phyloP scores from a whole-genome alignment of 1,140 invertebrate species.

The Bombus confusus region DNA sequence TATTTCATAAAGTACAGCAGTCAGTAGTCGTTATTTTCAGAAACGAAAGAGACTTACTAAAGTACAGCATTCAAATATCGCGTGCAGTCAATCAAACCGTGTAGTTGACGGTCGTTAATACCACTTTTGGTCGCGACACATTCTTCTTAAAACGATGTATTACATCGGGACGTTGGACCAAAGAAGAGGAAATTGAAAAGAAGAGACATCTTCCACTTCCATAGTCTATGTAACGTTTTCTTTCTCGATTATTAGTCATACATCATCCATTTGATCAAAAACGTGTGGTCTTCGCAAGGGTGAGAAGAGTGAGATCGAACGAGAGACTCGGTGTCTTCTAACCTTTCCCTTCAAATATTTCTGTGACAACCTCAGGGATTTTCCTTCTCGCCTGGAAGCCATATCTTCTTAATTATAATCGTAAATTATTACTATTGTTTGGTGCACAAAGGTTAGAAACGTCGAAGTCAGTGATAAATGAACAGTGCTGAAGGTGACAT shows the following conservation, averaged over 20 bases:
- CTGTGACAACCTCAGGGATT: neutral
- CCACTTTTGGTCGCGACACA: constrained; percentile 2
- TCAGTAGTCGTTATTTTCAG: neutral
- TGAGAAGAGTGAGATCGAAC: too few species aligned
- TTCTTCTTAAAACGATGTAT: neutral
- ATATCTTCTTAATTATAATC: neutral
- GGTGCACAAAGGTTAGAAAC: neutral
- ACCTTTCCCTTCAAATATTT: too few species aligned
- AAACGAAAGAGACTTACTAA: too few species aligned
- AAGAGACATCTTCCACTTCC: neutral
- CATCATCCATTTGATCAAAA: neutral
- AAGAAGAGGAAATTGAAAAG: neutral
- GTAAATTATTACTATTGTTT: neutral
- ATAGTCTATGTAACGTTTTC: too few species aligned
- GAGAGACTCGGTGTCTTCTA: neutral
- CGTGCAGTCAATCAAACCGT: neutral
- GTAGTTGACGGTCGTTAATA: constrained; percentile 21
- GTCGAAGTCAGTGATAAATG: neutral
- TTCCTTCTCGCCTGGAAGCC: neutral
- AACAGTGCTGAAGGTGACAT: neutral
- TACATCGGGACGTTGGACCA: neutral
- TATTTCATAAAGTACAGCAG: too few species aligned
- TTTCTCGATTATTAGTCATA: constrained; percentile 8
- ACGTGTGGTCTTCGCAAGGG: neutral
- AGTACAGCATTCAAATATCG: neutral